These are phyloP conservation scores for Brachyhypopomus gauderio DNA, from an alignment of 2,113 vertebrate species.

Conservation along the genomic window DNA sequence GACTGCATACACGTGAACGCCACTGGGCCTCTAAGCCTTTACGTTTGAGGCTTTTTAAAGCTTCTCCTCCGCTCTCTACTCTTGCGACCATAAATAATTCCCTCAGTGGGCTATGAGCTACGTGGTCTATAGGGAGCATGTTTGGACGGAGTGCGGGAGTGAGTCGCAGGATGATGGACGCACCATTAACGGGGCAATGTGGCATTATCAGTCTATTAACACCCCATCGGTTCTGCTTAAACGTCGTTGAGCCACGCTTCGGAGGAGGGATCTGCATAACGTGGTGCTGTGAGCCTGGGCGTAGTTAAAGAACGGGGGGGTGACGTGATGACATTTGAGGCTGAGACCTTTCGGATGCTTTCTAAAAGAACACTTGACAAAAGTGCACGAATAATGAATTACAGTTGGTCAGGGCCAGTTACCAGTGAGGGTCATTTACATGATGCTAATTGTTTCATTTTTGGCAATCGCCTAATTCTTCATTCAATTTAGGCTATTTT, in stretches of 20 bases:
- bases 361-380: too few relatives aligned
- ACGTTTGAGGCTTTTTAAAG: background rate
- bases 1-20: background rate
- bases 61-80: background rate
- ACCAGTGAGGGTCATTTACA: too few relatives aligned
- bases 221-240: slow-evolving; percentile 13
- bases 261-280: slow-evolving; percentile 33
- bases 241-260: slow-evolving; percentile 31
- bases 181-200: slow-evolving; percentile 59
- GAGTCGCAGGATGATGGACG: slow-evolving; percentile 35
- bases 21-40: background rate
- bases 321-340: background rate
- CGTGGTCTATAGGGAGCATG: slow-evolving; percentile 36
- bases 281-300: slow-evolving; percentile 42
- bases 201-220: slow-evolving; percentile 31
- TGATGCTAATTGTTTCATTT: too few relatives aligned
- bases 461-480: too few relatives aligned
- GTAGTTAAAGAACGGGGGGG: background rate
- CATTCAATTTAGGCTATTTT: too few relatives aligned
- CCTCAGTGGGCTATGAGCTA: slow-evolving; percentile 2
- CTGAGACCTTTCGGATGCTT: too few relatives aligned
- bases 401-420: too few relatives aligned
- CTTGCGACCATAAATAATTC: slow-evolving; percentile 25
- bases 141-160: slow-evolving; percentile 34
- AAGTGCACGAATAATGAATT: too few relatives aligned